phyloP scores from a whole-genome alignment of 1,140 invertebrate species.

The Coboldia fuscipes region DNA sequence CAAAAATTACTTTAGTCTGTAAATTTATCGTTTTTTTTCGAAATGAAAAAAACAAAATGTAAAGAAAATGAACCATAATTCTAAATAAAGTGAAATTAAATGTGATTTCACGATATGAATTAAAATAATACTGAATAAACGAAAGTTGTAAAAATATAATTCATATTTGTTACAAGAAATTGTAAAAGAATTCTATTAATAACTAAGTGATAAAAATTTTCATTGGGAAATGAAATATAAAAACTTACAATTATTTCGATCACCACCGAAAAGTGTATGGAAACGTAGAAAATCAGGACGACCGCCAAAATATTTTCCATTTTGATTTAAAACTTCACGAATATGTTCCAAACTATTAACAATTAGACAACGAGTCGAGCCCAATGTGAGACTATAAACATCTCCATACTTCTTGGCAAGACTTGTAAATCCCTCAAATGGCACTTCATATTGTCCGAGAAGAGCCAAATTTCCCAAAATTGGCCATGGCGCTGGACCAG shows the following conservation, averaged over 20 bases:
- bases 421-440: conserved; percentile 48
- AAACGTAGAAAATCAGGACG: conserved; percentile 58
- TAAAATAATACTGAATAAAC: too few species aligned
- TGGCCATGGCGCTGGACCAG: conserved; percentile 42
- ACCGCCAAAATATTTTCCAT: conserved; percentile 58
- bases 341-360: conserved; percentile 53
- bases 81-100: too few species aligned
- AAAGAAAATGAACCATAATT: too few species aligned
- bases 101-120: too few species aligned
- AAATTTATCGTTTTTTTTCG: too few species aligned
- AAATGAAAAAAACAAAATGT: too few species aligned
- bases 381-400: conserved; percentile 49
- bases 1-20: too few species aligned
- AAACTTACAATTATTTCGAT: conserved; percentile 58
- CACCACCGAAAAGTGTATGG: conserved; percentile 47
- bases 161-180: too few species aligned
- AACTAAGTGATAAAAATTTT: too few species aligned
- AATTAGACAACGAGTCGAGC: conserved; percentile 44
- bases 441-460: conserved; percentile 36
- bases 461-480: conserved; percentile 48
- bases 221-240: too few species aligned
- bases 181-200: background rate
- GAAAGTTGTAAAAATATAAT: too few species aligned
- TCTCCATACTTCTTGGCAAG: conserved; percentile 49
- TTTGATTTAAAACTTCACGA: conserved; percentile 57